phyloP scores from a whole-genome alignment of 2,888 invertebrate species.

The Cordilura impudica region DNA sequence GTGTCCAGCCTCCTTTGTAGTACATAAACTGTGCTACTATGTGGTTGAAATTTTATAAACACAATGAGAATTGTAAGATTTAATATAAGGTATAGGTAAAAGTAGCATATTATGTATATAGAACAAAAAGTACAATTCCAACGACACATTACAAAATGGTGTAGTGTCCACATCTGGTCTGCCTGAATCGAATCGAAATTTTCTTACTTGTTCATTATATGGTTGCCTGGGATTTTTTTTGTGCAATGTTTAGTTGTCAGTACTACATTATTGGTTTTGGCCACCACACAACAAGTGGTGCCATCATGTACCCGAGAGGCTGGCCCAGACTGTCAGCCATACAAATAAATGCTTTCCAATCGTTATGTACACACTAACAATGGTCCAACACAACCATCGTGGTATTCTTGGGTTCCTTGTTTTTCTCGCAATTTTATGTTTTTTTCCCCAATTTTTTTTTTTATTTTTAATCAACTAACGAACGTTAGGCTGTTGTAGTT shows the following conservation, averaged over 20 bases:
- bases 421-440: conserved; percentile 2
- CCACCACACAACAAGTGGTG: conserved; percentile 59
- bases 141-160: too few species aligned
- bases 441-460: conserved; percentile 28
- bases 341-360: conserved; percentile 44
- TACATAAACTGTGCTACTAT: too few species aligned
- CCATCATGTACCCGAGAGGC: conserved; percentile 51
- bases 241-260: conserved; percentile 18
- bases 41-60: too few species aligned
- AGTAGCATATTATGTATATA: too few species aligned
- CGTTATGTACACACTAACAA: conserved; percentile 31
- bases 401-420: neutral
- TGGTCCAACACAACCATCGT: neutral
- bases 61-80: too few species aligned
- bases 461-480: conserved; percentile 58
- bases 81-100: too few species aligned
- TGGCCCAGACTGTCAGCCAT: conserved; percentile 55
- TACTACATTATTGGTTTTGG: conserved; percentile 56
- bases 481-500: conserved; percentile 30
- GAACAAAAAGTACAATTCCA: too few species aligned
- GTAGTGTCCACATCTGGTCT: too few species aligned
- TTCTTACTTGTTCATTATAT: neutral
- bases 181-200: too few species aligned
- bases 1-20: too few species aligned
- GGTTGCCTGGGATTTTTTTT: neutral